Evolutionary conservation across 2,113 vertebrate species (phyloP), one percentile per base, ranked within the genome.

Genomic region (Gadus chalcogrammus): DNA sequence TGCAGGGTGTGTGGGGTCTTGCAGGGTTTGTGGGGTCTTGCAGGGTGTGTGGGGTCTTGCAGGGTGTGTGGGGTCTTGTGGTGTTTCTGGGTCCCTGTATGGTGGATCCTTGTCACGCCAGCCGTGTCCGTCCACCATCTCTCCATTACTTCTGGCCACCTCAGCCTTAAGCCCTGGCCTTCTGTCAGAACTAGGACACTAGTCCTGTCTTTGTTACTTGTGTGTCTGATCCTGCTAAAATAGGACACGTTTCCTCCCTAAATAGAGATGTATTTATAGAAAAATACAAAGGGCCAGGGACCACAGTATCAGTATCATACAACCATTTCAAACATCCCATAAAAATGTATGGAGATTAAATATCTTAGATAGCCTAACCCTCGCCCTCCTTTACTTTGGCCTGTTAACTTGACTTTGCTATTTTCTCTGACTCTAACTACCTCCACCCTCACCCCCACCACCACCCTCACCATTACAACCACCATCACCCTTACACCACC

Each of bases 151-250:
- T 70, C 1, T 70, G 87, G 84, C 82, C 79, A 80, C 76, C 79
- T 81, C 76, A 87, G 83, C 82, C 87, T 79, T 69, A 69, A 85
- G 83, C 86, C 80, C 82, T 87, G 87, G 78, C 77, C 81, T 85
- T 80, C 82, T 83, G 84, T 89, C 82, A 85, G 87, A 91, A 88
- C 87, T 91, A 83, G 91, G 90, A 88, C 91, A 88, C 84, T 87
- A 82, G 24, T 24, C 24, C 85, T 87, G 86, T 90, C 89, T 91
- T 88, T 90, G 89, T 89, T 90, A 83, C 89, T 87, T 88, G 79
- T 80, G 87, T 87, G 86, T 85, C 77, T 85, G 79, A 87, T 83
- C 88, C 80, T 84, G 74, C 79, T 84, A 85, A 92, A 91, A 89
- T 91, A 90, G 89, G 90, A 88, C 89, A 90, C 73, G 71, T 88